A percentile compares a stretch with the other conserved stretches of the same genome.
Evolutionary conservation across 2,797 vertebrate genomes (phyloP).

Genomic region (Craterocephalus amniculus): DNA sequence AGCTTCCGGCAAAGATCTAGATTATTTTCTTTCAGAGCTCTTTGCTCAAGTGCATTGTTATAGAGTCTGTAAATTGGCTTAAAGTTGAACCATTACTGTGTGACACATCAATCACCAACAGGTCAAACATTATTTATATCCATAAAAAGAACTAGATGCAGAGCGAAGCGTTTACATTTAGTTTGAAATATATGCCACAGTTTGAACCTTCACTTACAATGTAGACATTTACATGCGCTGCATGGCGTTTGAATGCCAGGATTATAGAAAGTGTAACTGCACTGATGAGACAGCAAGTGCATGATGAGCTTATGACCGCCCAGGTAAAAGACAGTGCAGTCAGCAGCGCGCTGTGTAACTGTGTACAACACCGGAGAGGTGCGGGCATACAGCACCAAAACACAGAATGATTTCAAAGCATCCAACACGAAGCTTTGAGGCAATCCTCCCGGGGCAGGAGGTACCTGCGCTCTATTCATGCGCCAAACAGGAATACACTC

Average conservation of each 20-base stretch:
- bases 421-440: conserved; percentile 52
- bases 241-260: conserved; percentile 37
- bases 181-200: conserved; percentile 24
- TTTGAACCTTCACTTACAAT: conserved; percentile 25
- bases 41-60: conserved; percentile 11
- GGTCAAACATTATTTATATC: conserved; percentile 15
- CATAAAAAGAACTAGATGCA: neutral
- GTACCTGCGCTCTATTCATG: conserved; percentile 45
- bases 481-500: conserved; percentile 49
- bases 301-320: conserved; percentile 61
- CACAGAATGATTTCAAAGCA: conserved; percentile 55
- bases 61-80: conserved; percentile 21
- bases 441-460: conserved; percentile 39
- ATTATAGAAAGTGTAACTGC: conserved; percentile 63
- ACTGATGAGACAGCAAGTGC: conserved; percentile 56
- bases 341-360: conserved; percentile 28
- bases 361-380: conserved; percentile 28
- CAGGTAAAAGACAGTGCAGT: conserved; percentile 59
- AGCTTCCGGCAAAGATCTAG: conserved; percentile 29
- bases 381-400: conserved; percentile 25
- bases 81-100: conserved; percentile 12
- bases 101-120: conserved; percentile 9
- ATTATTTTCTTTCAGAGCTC: neutral
- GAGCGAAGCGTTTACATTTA: neutral
- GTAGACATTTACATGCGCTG: conserved; percentile 31